Percentiles rank a stretch among this genome's conserved stretches.
Conservation (phyloP, 1,140 invertebrate species). For the Dreissena polymorpha region DNA sequence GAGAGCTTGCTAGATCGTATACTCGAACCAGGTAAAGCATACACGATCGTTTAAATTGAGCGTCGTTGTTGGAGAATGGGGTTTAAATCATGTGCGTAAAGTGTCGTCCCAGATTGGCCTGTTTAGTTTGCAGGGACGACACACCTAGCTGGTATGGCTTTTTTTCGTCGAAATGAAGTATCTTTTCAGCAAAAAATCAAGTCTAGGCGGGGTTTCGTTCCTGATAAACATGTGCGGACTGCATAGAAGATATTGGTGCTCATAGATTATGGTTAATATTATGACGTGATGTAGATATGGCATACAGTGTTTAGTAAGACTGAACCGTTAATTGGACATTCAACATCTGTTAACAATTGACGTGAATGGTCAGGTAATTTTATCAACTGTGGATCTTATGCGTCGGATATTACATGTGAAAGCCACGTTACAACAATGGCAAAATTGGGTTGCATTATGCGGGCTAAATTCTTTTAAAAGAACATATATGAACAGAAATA, state of each 20-base stretch:
- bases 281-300: no score
- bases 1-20: slow-evolving; percentile 88
- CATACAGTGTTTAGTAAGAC: no score
- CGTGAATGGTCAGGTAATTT: no score
- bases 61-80: neutral
- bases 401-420: no score
- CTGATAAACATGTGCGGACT: neutral
- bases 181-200: neutral
- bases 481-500: neutral
- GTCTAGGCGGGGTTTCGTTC: neutral
- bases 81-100: neutral
- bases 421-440: no score
- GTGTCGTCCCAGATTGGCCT: neutral
- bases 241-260: neutral
- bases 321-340: no score
- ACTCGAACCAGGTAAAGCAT: slow-evolving; percentile 84
- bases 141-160: neutral
- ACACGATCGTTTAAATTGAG: neutral
- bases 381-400: no score
- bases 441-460: no score
- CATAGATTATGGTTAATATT: no score
- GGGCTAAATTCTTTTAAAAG: neutral
- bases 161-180: neutral
- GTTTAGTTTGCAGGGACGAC: neutral
- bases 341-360: no score